phyloP scores from a whole-genome alignment of 2,797 vertebrate species.

The Pipistrellus pipistrellus region DNA sequence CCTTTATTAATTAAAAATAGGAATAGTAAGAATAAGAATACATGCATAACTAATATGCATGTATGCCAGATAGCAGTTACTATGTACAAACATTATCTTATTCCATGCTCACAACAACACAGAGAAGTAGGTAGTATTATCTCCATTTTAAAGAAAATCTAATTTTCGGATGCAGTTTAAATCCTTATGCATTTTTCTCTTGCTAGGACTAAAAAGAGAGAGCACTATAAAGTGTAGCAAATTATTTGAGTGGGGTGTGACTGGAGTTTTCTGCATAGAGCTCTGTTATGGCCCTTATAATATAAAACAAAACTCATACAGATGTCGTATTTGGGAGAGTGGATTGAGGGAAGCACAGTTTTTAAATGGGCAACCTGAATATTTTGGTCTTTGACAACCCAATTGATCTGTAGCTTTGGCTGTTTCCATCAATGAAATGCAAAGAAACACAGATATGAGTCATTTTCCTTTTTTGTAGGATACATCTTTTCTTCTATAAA shows the following conservation, averaged over 20 bases:
- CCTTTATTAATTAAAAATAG: conserved; percentile 40
- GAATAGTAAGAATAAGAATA: conserved; percentile 3
- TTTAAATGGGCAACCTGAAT: neutral
- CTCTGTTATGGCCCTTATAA: neutral
- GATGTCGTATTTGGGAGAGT: neutral
- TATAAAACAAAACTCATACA: neutral
- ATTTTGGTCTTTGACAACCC: neutral
- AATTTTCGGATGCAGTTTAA: conserved; percentile 60
- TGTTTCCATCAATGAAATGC: conserved; percentile 23
- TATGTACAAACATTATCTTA: neutral
- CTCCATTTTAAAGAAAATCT: conserved; percentile 48
- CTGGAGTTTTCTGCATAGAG: neutral
- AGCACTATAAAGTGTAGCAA: conserved; percentile 16
- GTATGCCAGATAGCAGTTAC: neutral
- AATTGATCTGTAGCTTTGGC: conserved; percentile 11
- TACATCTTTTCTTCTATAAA: conserved; percentile 32
- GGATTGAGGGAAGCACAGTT: neutral
- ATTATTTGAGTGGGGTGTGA: neutral
- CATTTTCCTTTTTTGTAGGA: neutral
- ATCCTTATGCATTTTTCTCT: conserved; percentile 17
- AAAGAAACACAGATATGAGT: conserved; percentile 54
- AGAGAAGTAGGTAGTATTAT: neutral
- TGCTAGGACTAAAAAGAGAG: conserved; percentile 24
- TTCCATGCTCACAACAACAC: neutral
- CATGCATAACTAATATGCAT: neutral